Evolutionary conservation across 2,888 invertebrate genomes (phyloP).

Genomic region (Meiosimyza platycephala): DNA sequence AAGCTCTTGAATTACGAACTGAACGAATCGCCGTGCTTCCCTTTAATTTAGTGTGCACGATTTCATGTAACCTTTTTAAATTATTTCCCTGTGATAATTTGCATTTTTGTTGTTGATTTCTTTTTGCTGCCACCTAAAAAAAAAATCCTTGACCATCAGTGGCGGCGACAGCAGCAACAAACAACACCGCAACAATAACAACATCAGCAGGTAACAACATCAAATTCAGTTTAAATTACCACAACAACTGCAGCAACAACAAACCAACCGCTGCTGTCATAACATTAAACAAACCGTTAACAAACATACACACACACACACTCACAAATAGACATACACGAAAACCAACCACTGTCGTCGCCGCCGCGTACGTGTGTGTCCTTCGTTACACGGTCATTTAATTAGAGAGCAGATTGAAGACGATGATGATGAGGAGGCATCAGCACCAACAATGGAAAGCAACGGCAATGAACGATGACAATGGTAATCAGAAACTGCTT

Average conservation of each 20-base stretch:
- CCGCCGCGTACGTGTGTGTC: conserved; percentile 7
- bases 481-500: conserved; percentile 66
- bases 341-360: conserved; percentile 14
- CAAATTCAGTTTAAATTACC: conserved; percentile 53
- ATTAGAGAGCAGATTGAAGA: conserved; percentile 22
- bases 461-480: conserved; percentile 8
- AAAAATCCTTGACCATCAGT: too few relatives aligned
- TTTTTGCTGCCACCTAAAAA: too few relatives aligned
- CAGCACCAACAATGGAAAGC: not conserved
- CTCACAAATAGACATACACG: not conserved
- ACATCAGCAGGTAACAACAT: not conserved
- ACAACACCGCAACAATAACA: too few relatives aligned
- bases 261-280: not conserved
- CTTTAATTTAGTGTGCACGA: too few relatives aligned
- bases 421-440: not conserved
- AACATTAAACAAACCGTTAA: conserved; percentile 1
- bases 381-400: conserved; percentile 18
- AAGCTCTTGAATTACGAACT: too few relatives aligned
- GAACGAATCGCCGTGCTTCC: too few relatives aligned
- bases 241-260: conserved; percentile 54
- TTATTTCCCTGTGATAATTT: too few relatives aligned
- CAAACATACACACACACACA: not conserved
- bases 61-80: too few relatives aligned
- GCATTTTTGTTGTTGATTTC: too few relatives aligned
- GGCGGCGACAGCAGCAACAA: too few relatives aligned